Evolutionary conservation across 2,888 invertebrate species (phyloP), one percentile per base, ranked within the genome.

Genomic region (Noctua janthina): DNA sequence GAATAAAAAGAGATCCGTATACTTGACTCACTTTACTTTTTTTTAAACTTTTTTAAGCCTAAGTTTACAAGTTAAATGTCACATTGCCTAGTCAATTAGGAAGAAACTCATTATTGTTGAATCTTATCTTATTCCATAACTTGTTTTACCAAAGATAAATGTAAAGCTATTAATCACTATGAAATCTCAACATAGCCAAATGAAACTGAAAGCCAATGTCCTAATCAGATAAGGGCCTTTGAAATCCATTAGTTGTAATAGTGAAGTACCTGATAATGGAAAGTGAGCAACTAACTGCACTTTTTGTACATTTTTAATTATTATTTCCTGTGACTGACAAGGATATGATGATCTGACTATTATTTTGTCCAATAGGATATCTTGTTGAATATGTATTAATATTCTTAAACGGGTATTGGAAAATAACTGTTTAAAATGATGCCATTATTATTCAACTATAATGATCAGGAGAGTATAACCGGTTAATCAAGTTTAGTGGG

Each of bases 401-500:
- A 68, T 29, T 69, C 13, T 0, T 49, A 54, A 20, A 81, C 35
- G 39, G 8, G 59, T 79, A 35, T 39, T 23, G 15, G 23, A 59
- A 59, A 23, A 70, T 68, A 39, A 54, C 23, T 29, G 49, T 66
- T 43, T 39, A 3, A 62, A 62, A 56, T 69, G 51, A 66, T 43
- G 54, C 1, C 67, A 72, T 8, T 43, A 69, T 64, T 69, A 84
- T 66, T 64, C 67, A 76, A 83, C 66, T 66, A 29, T 17, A 74
- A 51, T 59, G n/a, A 76, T 62, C 43, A 62, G 70, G 43, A 20
- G n/a, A 20, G 20, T 46, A 35, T 67, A 73, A 88, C 88, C 6
- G n/a, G 77, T 85, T 76, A 67, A 49, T 74, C 75, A 35, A 76
- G 81, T 77, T 75, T n/a, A 39, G 13, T 62, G 23, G 43, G 17